Evolutionary conservation across 1,140 invertebrate genomes (phyloP).

Genomic region (Cryptotermes secundus): DNA sequence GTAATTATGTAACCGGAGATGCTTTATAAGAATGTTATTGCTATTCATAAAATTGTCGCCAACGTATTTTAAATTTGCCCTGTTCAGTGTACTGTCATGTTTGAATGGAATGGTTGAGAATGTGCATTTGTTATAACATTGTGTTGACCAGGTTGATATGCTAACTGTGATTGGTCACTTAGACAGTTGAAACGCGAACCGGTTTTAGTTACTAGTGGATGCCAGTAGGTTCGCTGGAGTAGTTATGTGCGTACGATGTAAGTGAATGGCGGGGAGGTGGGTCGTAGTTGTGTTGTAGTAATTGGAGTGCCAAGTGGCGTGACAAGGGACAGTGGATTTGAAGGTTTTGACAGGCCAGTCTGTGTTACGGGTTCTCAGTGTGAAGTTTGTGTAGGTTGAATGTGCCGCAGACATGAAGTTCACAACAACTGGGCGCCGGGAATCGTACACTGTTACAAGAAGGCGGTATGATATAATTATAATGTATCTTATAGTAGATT

Average conservation of each 20-base stretch:
- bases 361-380: background rate
- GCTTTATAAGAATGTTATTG: background rate
- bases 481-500: background rate
- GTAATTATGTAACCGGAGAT: background rate
- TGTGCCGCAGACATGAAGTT: background rate
- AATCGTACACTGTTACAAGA: conserved; percentile 3
- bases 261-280: background rate
- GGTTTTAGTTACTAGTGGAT: background rate
- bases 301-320: background rate
- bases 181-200: background rate
- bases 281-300: background rate
- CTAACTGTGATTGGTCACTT: conserved; percentile 9
- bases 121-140: background rate
- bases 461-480: background rate
- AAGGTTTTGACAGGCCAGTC: background rate
- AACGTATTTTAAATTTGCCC: background rate
- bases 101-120: background rate
- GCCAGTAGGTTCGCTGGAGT: conserved; percentile 1
- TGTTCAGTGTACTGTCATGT: background rate
- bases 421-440: conserved; percentile 4
- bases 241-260: background rate
- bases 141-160: background rate
- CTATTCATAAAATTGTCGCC: conserved; percentile 10
- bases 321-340: background rate
- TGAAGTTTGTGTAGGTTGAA: background rate